Evolutionary conservation across 1,140 invertebrate genomes (phyloP).

Genomic region (Pachypeltis micranthus): DNA sequence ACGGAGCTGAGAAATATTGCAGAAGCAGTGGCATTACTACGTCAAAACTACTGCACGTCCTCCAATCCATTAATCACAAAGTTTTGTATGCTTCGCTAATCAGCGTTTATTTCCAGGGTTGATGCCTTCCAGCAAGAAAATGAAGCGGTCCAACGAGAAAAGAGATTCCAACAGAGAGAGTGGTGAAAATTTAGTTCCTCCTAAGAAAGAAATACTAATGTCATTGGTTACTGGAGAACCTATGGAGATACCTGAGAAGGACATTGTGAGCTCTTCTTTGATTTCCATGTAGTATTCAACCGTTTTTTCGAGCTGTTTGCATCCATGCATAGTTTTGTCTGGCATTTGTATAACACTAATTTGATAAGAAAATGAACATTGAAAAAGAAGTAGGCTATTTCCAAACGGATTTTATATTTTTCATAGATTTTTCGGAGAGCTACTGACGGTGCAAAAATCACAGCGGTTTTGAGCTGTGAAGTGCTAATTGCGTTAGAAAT

Average conservation of each 20-base stretch:
- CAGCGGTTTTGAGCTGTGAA: too few relatives aligned
- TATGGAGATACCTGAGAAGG: conserved; percentile 73
- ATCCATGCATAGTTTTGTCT: too few relatives aligned
- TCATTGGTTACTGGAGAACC: conserved; percentile 68
- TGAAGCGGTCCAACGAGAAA: conserved; percentile 13
- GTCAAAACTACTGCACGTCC: not conserved
- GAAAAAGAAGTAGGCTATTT: too few relatives aligned
- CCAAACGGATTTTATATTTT: too few relatives aligned
- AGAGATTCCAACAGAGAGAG: conserved; percentile 14
- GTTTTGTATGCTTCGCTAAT: not conserved
- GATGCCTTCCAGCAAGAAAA: not conserved
- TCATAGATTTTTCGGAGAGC: too few relatives aligned
- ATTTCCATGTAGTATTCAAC: too few relatives aligned
- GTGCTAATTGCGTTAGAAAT: too few relatives aligned
- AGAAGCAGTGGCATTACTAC: not conserved
- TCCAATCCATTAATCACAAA: not conserved
- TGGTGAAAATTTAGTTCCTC: conserved; percentile 43
- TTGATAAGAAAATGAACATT: too few relatives aligned
- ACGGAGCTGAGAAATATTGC: not conserved
- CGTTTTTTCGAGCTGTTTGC: too few relatives aligned
- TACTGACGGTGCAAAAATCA: too few relatives aligned
- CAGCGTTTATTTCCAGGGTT: not conserved
- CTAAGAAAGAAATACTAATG: conserved; percentile 62
- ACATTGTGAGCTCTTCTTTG: conserved; percentile 46
- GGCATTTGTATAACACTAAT: too few relatives aligned